These are phyloP conservation scores for Anorthoa munda DNA, from an alignment of 2,888 invertebrate species.

Conservation along the genomic window DNA sequence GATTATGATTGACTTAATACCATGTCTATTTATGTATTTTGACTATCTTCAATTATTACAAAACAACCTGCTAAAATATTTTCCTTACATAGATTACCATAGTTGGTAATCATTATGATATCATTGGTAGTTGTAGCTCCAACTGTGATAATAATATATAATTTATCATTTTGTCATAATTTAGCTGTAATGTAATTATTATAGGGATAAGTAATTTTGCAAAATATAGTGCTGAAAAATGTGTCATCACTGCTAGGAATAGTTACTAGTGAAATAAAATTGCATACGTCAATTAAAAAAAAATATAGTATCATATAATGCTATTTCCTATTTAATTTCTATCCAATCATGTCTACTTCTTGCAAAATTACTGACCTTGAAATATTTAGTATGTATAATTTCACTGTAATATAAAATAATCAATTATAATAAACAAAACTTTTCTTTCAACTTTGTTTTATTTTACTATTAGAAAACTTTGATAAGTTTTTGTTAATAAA, in stretches of 20 bases:
- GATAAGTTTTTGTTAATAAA: too few relatives aligned
- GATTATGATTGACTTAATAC: neutral
- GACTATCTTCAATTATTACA: slow-evolving; percentile 7
- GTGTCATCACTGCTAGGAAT: too few relatives aligned
- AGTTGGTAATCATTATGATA: slow-evolving; percentile 51
- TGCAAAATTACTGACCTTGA: slow-evolving; percentile 28
- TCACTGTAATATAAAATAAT: slow-evolving; percentile 52
- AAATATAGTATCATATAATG: too few relatives aligned
- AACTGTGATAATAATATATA: slow-evolving; percentile 83
- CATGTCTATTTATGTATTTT: slow-evolving; percentile 2
- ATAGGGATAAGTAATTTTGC: slow-evolving; percentile 45
- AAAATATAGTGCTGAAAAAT: neutral
- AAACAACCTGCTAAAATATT: slow-evolving; percentile 25
- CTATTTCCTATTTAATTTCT: neutral
- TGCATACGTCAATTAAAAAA: too few relatives aligned
- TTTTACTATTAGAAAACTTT: neutral
- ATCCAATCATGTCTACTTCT: neutral
- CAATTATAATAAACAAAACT: slow-evolving; percentile 54
- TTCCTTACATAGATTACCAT: slow-evolving; percentile 31
- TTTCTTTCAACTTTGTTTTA: slow-evolving; percentile 47
- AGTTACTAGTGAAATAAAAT: too few relatives aligned
- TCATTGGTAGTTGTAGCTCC: slow-evolving; percentile 80
- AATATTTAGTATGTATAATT: slow-evolving; percentile 42
- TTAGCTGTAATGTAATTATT: slow-evolving; percentile 50
- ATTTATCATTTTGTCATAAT: slow-evolving; percentile 60